Percentiles rank a stretch among this genome's conserved stretches.
phyloP scores from a whole-genome alignment of 2,113 vertebrate species.

The Anthoscopus minutus region DNA sequence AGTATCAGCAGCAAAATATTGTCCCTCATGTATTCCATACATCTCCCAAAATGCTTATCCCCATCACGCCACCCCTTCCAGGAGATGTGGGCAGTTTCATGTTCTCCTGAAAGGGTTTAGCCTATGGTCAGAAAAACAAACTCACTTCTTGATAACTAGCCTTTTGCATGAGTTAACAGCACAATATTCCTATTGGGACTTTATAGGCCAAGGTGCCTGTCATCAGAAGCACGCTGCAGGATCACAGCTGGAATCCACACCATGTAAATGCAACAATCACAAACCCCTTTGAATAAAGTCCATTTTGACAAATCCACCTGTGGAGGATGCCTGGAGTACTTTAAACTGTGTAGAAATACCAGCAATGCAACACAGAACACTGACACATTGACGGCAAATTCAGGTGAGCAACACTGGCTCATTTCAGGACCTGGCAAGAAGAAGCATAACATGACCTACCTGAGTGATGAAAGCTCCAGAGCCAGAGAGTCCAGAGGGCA shows the following conservation, averaged over 20 bases:
- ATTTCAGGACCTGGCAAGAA: not conserved
- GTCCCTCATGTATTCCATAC: rapidly evolving
- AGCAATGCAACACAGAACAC: not conserved
- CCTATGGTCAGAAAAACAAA: not conserved
- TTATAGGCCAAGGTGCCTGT: rapidly evolving
- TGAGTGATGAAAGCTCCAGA: not conserved
- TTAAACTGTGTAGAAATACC: not conserved
- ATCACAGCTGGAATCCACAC: not conserved
- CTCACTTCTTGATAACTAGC: not conserved
- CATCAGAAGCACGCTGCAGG: rapidly evolving
- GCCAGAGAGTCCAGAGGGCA: not conserved
- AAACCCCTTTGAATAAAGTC: not conserved
- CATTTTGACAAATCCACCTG: not conserved
- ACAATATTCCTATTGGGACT: not conserved
- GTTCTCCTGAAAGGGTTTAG: not conserved
- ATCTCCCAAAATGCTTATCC: not conserved
- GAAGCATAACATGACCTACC: not conserved
- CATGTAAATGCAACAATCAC: not conserved
- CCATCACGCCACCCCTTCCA: not conserved
- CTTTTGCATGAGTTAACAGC: not conserved
- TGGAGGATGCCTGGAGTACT: not conserved
- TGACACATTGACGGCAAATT: not conserved
- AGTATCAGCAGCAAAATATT: not conserved
- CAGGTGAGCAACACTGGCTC: not conserved
- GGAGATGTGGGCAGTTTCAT: not conserved